Evolutionary conservation across 1,140 invertebrate genomes (phyloP).

Genomic region (Dolichoris vasculosae): DNA sequence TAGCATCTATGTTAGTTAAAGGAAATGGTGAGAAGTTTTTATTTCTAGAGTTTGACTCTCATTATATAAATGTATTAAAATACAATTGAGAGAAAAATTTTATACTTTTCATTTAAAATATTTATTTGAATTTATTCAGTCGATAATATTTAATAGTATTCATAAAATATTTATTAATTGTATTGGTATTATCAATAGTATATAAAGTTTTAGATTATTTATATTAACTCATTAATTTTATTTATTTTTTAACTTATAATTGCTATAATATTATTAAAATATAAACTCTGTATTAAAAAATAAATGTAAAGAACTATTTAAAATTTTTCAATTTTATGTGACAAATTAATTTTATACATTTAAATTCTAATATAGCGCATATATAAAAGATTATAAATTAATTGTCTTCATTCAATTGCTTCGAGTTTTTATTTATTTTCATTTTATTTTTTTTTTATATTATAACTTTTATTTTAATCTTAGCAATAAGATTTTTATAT

Average conservation of each 20-base stretch:
- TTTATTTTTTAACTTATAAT: background rate
- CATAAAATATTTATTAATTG: background rate
- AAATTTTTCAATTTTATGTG: background rate
- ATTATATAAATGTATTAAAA: background rate
- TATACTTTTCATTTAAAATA: background rate
- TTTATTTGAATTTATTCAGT: background rate
- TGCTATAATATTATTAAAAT: background rate
- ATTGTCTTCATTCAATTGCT: background rate
- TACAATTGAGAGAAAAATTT: background rate
- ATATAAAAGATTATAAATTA: conserved; percentile 2
- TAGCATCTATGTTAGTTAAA: conserved; percentile 29
- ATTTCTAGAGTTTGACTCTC: conserved; percentile 12
- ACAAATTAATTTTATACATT: background rate
- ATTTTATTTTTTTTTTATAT: background rate
- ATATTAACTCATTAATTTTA: background rate
- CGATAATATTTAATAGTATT: background rate
- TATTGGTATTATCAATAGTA: background rate
- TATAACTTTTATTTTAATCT: background rate
- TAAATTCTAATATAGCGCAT: background rate
- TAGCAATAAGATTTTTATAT: background rate
- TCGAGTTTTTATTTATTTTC: background rate
- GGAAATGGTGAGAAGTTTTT: background rate
- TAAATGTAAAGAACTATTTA: background rate
- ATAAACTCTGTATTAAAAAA: too few relatives aligned
- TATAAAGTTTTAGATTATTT: background rate